A percentile compares a stretch with the other conserved stretches of the same genome.
Evolutionary conservation across 2,113 vertebrate species (phyloP).

Genomic region (Uropsilus gracilis): DNA sequence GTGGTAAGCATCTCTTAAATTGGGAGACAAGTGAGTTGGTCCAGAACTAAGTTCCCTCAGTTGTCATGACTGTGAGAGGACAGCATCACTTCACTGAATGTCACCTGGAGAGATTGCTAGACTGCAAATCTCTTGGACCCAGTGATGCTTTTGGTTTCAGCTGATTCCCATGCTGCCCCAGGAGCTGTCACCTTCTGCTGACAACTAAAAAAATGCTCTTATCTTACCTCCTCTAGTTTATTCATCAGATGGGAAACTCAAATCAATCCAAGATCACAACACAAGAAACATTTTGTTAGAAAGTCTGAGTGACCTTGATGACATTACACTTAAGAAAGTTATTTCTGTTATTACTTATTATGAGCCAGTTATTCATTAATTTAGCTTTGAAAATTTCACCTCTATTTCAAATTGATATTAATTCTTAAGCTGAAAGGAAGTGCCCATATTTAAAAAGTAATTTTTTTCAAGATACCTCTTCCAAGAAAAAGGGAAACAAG

Average conservation of each 20-base stretch:
- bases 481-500: background rate
- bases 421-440: slow-evolving; percentile 13
- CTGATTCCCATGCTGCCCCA: background rate
- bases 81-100: background rate
- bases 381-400: background rate
- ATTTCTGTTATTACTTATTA: background rate
- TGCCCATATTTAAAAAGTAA: background rate
- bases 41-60: background rate
- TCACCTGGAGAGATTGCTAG: background rate
- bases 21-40: background rate
- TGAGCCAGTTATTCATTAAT: background rate
- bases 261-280: background rate
- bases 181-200: background rate
- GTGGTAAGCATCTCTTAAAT: background rate
- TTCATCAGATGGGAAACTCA: background rate
- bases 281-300: background rate
- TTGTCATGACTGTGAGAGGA: background rate
- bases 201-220: background rate
- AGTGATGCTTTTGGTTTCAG: background rate
- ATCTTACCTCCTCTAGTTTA: background rate
- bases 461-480: background rate
- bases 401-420: background rate
- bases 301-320: too few species aligned
- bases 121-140: background rate
- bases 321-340: background rate